These are phyloP conservation scores for Diabrotica virgifera DNA, from an alignment of 1,140 invertebrate species.

Conservation along the genomic window DNA sequence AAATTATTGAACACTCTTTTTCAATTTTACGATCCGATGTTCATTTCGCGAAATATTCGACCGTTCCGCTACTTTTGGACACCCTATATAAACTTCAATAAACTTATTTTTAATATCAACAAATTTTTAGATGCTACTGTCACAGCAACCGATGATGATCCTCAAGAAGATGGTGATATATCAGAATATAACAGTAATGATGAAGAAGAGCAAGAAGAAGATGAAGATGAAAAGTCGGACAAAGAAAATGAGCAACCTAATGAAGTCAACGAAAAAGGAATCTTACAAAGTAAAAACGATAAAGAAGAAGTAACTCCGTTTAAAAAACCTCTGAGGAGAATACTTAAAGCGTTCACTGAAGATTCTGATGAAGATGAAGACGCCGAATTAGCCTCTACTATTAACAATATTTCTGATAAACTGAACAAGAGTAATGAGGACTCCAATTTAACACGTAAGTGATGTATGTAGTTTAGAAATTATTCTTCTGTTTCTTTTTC, in stretches of 20 bases:
- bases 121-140: no score
- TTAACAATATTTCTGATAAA: conserved; percentile 9
- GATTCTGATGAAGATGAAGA: conserved; percentile 41
- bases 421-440: conserved; percentile 1
- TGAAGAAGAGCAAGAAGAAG: conserved; percentile 41
- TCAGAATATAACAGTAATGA: conserved; percentile 42
- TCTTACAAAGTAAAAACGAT: conserved; percentile 30
- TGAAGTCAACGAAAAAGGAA: conserved; percentile 28
- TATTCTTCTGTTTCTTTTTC: no score
- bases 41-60: no score
- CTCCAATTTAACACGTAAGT: conserved; percentile 10
- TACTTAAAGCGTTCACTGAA: conserved; percentile 33
- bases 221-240: conserved; percentile 42
- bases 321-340: conserved; percentile 43
- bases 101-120: no score
- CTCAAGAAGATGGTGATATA: conserved; percentile 44
- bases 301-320: conserved; percentile 21
- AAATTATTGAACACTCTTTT: no score
- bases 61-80: no score
- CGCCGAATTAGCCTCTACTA: background rate
- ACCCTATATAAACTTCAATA: no score
- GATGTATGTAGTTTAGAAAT: conserved; percentile 6
- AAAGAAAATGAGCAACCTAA: conserved; percentile 42
- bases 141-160: conserved; percentile 46
- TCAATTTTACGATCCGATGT: no score